Percentiles rank a stretch among this genome's conserved stretches.
Evolutionary conservation across 2,888 invertebrate species (phyloP).

Genomic region (Drosophila neutralis): DNA sequence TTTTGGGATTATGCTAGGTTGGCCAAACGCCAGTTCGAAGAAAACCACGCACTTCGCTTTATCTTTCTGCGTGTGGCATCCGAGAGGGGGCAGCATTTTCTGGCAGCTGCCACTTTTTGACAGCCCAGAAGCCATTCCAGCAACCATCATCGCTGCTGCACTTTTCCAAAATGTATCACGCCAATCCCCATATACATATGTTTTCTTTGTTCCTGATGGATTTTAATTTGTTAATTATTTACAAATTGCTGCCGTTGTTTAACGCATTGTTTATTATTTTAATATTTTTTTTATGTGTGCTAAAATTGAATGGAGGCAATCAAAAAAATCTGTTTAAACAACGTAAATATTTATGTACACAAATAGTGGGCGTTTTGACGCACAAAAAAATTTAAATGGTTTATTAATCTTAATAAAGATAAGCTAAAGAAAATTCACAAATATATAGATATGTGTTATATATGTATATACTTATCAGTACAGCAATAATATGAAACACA

Average conservation of each 20-base stretch:
- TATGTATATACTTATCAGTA: neutral
- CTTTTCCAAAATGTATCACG: conserved; percentile 55
- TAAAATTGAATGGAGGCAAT: conserved; percentile 61
- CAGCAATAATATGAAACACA: neutral
- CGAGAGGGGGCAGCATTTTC: neutral
- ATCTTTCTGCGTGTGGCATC: conserved; percentile 15
- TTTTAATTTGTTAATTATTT: conserved; percentile 65
- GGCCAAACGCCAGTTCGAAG: conserved; percentile 59
- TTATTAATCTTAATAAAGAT: neutral
- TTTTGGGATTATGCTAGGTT: conserved; percentile 60
- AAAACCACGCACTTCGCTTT: conserved; percentile 60
- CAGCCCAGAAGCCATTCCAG: conserved; percentile 34
- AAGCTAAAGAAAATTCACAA: neutral
- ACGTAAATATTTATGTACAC: conserved; percentile 32
- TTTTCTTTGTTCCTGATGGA: conserved; percentile 25
- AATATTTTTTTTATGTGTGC: conserved; percentile 30
- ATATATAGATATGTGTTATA: too few relatives aligned
- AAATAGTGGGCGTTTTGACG: conserved; percentile 22
- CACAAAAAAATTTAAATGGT: conserved; percentile 3
- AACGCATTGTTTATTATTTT: conserved; percentile 68
- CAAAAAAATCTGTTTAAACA: conserved; percentile 22
- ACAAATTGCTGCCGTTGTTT: conserved; percentile 46
- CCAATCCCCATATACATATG: conserved; percentile 16
- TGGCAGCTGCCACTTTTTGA: conserved; percentile 57
- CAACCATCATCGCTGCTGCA: conserved; percentile 51